Percentiles rank a stretch among this genome's conserved stretches.
Conservation (phyloP, 2,888 invertebrate species). For the Clusia tigrina region DNA sequence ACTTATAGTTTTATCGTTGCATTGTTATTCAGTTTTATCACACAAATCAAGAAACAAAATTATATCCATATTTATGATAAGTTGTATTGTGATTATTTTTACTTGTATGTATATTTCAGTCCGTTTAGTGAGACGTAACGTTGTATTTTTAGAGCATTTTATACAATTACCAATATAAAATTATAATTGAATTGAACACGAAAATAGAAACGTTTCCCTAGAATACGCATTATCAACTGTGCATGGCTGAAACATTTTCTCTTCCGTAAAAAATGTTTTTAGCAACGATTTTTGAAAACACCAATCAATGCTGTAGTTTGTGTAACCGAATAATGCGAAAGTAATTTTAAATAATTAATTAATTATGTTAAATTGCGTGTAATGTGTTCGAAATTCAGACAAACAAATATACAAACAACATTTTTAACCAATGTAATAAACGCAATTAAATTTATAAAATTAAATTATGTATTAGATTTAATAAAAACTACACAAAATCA, state of each 20-base stretch:
- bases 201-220: background rate
- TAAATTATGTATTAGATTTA: background rate
- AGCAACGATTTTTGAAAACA: slow-evolving; percentile 29
- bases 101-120: no score
- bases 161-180: background rate
- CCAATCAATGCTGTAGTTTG: slow-evolving; percentile 10
- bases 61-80: background rate
- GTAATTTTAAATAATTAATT: background rate
- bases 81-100: background rate
- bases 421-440: background rate
- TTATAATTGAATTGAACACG: background rate
- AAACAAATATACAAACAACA: background rate
- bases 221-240: background rate
- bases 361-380: background rate
- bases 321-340: background rate
- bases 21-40: slow-evolving; percentile 1
- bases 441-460: slow-evolving; percentile 5
- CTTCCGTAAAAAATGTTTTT: slow-evolving; percentile 20
- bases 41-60: background rate
- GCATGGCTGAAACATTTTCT: slow-evolving; percentile 19
- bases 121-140: no score
- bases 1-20: background rate
- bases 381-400: background rate
- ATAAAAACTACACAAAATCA: background rate
- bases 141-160: background rate